Evolutionary conservation across 2,888 invertebrate species (phyloP).

Genomic region (Lepidonotus clava): DNA sequence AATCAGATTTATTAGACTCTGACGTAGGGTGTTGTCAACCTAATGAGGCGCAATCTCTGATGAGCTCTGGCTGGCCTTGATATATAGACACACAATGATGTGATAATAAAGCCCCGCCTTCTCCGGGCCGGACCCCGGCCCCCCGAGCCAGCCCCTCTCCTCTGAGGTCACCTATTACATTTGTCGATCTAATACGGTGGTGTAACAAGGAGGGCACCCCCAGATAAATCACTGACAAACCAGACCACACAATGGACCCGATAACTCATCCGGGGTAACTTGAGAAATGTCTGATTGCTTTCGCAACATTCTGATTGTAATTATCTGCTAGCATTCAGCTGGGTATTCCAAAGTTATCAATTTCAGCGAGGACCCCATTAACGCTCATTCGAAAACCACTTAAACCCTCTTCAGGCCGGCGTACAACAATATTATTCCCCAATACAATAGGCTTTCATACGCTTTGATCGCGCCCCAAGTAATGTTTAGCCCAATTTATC

Average conservation of each 20-base stretch:
- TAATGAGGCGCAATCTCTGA: conserved; percentile 41
- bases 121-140: conserved; percentile 1
- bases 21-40: conserved; percentile 36
- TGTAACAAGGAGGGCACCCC: neutral
- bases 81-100: conserved; percentile 24
- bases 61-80: conserved; percentile 33
- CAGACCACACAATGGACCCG: conserved; percentile 40
- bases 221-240: conserved; percentile 17
- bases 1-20: conserved; percentile 49
- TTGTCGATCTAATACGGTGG: conserved; percentile 24
- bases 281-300: conserved; percentile 33
- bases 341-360: conserved; percentile 22
- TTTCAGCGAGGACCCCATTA: neutral
- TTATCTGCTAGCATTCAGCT: conserved; percentile 35
- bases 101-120: conserved; percentile 2
- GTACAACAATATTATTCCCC: neutral
- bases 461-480: neutral
- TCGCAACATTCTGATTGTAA: neutral
- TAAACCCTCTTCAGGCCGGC: neutral
- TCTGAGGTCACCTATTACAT: conserved; percentile 39
- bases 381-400: neutral
- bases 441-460: neutral
- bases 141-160: neutral
- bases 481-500: neutral
- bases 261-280: conserved; percentile 17